Percentiles rank a stretch among this genome's conserved stretches.
Evolutionary conservation across 2,113 vertebrate genomes (phyloP).

Genomic region (Lucifuga dentata): DNA sequence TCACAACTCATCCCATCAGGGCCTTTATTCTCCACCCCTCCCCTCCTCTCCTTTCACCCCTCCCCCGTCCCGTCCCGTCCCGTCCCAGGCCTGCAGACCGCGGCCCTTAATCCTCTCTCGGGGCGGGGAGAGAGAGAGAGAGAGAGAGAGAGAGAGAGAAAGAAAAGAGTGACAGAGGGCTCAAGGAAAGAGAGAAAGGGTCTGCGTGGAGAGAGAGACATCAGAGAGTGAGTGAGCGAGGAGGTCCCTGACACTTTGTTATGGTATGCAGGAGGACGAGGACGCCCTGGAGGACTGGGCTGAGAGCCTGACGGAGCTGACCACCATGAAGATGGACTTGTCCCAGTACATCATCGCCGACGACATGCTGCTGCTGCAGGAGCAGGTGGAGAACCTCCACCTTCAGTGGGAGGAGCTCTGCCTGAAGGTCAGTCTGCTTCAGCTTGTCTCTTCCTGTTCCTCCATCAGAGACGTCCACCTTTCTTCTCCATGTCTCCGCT

Average conservation of each 20-base stretch:
- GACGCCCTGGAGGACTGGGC: conserved; percentile 88
- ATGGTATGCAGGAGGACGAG: conserved; percentile 92
- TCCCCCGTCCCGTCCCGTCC: conserved; percentile 62
- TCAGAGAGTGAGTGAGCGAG: conserved; percentile 20
- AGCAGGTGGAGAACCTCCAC: conserved; percentile 88
- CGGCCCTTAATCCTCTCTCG: conserved; percentile 78
- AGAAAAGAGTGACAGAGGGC: conserved; percentile 12
- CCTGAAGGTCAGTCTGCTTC: conserved; percentile 76
- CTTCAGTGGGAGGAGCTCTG: conserved; percentile 86
- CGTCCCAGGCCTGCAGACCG: conserved; percentile 23
- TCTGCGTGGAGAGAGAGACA: conserved; percentile 14
- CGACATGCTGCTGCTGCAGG: conserved; percentile 86
- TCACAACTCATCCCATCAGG: conserved; percentile 30
- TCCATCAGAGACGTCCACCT: no score
- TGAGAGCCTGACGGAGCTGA: conserved; percentile 85
- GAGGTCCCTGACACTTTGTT: conserved; percentile 41
- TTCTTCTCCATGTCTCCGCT: no score
- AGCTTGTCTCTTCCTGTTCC: neutral
- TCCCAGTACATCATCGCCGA: conserved; percentile 85
- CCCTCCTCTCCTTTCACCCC: conserved; percentile 22
- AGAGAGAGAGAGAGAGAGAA: conserved; percentile 13
- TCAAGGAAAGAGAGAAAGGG: conserved; percentile 39
- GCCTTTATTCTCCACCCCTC: conserved; percentile 49
- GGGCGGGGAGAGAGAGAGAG: conserved; percentile 43
- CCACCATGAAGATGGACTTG: conserved; percentile 86